Evolutionary conservation across 2,797 vertebrate species (phyloP).

Genomic region (Hylomyscus alleni): DNA sequence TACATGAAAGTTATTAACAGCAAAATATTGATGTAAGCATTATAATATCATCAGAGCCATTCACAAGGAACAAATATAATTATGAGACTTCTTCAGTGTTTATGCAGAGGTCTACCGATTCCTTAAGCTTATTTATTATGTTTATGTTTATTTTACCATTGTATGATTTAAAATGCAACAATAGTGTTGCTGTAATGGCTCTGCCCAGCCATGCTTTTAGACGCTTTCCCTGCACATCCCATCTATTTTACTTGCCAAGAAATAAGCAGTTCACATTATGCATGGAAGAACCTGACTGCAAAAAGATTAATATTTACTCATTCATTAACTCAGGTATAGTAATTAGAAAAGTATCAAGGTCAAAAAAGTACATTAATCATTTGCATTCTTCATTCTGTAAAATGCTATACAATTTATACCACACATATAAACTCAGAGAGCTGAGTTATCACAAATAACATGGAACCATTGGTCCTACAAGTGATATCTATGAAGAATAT

Average conservation of each 20-base stretch:
- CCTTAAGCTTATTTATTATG: conserved; percentile 75
- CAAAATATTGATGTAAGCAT: conserved; percentile 77
- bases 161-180: conserved; percentile 66
- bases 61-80: conserved; percentile 73
- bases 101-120: conserved; percentile 58
- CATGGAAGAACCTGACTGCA: background rate
- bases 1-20: conserved; percentile 71
- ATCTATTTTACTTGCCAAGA: conserved; percentile 55
- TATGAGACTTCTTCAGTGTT: conserved; percentile 66
- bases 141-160: conserved; percentile 73
- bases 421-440: conserved; percentile 1
- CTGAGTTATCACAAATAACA: background rate
- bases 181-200: conserved; percentile 28
- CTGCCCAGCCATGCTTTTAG: conserved; percentile 44
- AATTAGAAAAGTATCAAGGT: conserved; percentile 81
- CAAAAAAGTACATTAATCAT: conserved; percentile 72
- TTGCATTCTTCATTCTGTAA: conserved; percentile 66
- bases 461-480: conserved; percentile 40
- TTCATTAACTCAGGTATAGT: conserved; percentile 64
- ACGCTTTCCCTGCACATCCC: background rate
- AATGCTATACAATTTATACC: background rate
- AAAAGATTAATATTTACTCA: conserved; percentile 73
- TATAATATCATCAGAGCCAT: conserved; percentile 65
- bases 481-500: conserved; percentile 23
- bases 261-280: conserved; percentile 58